These are phyloP conservation scores for Bombylius discolor DNA, from an alignment of 2,888 invertebrate species.

Conservation along the genomic window DNA sequence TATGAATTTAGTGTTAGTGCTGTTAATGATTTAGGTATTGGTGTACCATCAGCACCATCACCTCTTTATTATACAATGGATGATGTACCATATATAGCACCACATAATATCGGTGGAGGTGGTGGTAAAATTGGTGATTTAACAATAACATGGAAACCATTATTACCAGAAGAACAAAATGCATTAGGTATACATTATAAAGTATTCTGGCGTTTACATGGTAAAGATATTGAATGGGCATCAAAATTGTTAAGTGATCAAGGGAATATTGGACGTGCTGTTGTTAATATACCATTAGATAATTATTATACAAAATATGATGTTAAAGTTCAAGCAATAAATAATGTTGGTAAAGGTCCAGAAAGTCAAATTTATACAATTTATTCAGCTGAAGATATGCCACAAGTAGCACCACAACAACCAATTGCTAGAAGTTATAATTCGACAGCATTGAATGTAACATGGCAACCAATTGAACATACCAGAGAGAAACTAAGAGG, in stretches of 20 bases:
- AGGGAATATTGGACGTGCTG: conserved; percentile 66
- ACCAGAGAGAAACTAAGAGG: conserved; percentile 75
- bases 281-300: conserved; percentile 58
- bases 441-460: conserved; percentile 83
- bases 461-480: conserved; percentile 78
- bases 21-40: conserved; percentile 73
- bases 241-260: conserved; percentile 46
- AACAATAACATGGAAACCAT: conserved; percentile 76
- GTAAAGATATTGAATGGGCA: conserved; percentile 63
- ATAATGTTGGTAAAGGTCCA: conserved; percentile 70
- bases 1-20: conserved; percentile 85
- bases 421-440: conserved; percentile 70
- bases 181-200: conserved; percentile 82
- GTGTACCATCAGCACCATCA: conserved; percentile 68
- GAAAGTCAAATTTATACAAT: conserved; percentile 61
- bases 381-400: conserved; percentile 86
- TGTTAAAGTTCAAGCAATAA: conserved; percentile 73
- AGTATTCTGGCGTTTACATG: conserved; percentile 69
- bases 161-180: conserved; percentile 68
- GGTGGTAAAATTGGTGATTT: conserved; percentile 93
- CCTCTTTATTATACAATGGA: conserved; percentile 75
- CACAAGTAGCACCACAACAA: conserved; percentile 75
- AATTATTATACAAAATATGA: conserved; percentile 74
- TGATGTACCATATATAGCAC: conserved; percentile 64
- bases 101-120: conserved; percentile 75